A percentile compares a stretch with the other conserved stretches of the same genome.
Evolutionary conservation across 2,113 vertebrate genomes (phyloP).

Genomic region (Hyla sarda): DNA sequence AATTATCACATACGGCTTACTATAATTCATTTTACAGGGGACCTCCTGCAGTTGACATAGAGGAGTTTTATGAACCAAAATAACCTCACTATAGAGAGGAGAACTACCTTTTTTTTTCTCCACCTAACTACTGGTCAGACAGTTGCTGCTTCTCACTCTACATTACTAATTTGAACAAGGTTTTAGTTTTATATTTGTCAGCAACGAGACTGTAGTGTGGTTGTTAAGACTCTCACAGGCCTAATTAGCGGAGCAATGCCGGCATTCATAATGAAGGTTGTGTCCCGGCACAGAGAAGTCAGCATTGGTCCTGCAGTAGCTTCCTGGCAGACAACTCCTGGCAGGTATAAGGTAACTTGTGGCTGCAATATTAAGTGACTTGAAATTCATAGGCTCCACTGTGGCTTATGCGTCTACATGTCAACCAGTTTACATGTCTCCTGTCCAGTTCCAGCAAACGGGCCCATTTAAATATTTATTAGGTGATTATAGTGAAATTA

Average conservation of each 20-base stretch:
- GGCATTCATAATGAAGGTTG: slow-evolving; percentile 87
- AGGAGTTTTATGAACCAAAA: slow-evolving; percentile 87
- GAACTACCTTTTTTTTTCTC: slow-evolving; percentile 64
- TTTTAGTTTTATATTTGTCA: slow-evolving; percentile 92
- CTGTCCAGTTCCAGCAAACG: slow-evolving; percentile 84
- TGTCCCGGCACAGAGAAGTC: slow-evolving; percentile 77
- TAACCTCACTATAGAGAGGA: slow-evolving; percentile 87
- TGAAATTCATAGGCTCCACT: slow-evolving; percentile 86
- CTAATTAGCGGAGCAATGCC: slow-evolving; percentile 91
- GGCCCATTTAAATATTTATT: slow-evolving; percentile 86
- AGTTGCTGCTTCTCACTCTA: slow-evolving; percentile 84
- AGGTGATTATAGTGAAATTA: slow-evolving; percentile 83
- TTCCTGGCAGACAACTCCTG: slow-evolving; percentile 83
- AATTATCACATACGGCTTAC: slow-evolving; percentile 89
- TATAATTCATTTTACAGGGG: slow-evolving; percentile 87
- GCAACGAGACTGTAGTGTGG: slow-evolving; percentile 87
- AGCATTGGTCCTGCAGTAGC: slow-evolving; percentile 77
- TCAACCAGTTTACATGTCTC: slow-evolving; percentile 85
- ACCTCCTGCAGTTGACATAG: slow-evolving; percentile 84
- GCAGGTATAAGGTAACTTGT: slow-evolving; percentile 82
- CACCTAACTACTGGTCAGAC: slow-evolving; percentile 77
- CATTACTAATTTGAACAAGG: slow-evolving; percentile 93
- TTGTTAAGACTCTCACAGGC: slow-evolving; percentile 90
- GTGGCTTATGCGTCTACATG: slow-evolving; percentile 85
- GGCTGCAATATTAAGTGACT: slow-evolving; percentile 85